phyloP scores from a whole-genome alignment of 2,113 vertebrate genomes.

The Balaenoptera acutorostrata region DNA sequence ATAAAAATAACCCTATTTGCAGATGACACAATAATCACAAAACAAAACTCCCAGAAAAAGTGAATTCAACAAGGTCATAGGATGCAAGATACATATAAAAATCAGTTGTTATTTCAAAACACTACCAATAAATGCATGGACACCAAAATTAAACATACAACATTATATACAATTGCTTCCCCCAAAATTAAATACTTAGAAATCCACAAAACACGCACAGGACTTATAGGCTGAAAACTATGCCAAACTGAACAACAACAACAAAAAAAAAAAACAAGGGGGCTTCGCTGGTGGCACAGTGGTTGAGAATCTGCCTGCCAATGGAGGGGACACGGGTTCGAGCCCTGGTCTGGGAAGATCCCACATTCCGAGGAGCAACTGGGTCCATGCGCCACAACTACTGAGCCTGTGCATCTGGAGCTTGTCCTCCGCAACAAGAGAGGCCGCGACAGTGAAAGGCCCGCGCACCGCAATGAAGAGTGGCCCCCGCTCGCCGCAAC shows the following conservation, averaged over 20 bases:
- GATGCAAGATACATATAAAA: background rate
- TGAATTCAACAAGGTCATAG: background rate
- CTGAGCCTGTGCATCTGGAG: too few relatives aligned
- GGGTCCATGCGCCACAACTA: too few relatives aligned
- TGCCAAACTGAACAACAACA: background rate
- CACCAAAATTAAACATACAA: background rate
- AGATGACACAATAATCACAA: background rate
- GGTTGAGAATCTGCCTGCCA: too few relatives aligned
- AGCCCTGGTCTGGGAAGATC: too few relatives aligned
- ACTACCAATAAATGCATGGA: background rate
- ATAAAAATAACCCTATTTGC: background rate
- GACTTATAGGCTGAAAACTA: background rate
- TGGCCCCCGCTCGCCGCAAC: too few relatives aligned
- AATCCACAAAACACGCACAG: background rate
- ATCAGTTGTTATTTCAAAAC: background rate
- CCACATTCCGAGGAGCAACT: too few relatives aligned
- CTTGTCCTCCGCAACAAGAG: too few relatives aligned
- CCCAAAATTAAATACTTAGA: background rate
- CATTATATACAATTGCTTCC: background rate
- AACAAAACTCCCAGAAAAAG: background rate
- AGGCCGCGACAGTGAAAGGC: too few relatives aligned
- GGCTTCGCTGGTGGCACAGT: too few relatives aligned
- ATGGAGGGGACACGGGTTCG: too few relatives aligned
- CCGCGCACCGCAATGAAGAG: too few relatives aligned
- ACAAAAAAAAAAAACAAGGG: too few relatives aligned